Evolutionary conservation across 30 jellyfish, hydroid and myxozoan species (phyloP).

Genomic region (Turritopsis rubra): DNA sequence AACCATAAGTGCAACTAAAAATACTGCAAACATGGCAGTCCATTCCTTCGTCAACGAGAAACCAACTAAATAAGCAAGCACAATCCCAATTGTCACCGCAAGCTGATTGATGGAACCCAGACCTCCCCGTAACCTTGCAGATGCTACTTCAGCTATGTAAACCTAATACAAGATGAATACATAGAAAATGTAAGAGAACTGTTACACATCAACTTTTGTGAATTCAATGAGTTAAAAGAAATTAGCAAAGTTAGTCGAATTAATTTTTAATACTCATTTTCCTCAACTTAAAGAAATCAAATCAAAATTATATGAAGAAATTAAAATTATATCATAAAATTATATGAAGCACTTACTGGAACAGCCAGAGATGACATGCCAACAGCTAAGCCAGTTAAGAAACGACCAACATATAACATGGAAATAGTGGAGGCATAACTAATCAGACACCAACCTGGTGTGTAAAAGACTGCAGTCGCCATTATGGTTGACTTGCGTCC

Average conservation of each 20-base stretch:
- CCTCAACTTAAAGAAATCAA: too few species aligned
- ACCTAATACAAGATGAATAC: constrained; percentile 38
- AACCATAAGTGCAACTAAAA: constrained; percentile 54
- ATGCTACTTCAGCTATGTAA: constrained; percentile 87
- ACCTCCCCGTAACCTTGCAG: constrained; percentile 83
- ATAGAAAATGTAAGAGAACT: not conserved
- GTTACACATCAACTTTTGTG: not conserved
- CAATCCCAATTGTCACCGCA: constrained; percentile 72
- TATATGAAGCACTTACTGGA: constrained; percentile 47
- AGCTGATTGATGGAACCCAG: constrained; percentile 93
- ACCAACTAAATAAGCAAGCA: constrained; percentile 65
- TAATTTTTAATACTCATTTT: too few species aligned
- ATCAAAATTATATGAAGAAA: too few species aligned
- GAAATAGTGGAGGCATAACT: constrained; percentile 37
- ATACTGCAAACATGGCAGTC: constrained; percentile 80
- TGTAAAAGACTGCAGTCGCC: constrained; percentile 59
- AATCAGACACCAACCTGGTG: constrained; percentile 84
- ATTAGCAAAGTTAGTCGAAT: too few species aligned
- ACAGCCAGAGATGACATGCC: constrained; percentile 80
- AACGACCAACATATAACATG: constrained; percentile 74
- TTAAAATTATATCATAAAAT: too few species aligned
- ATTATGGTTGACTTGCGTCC: constrained; percentile 79
- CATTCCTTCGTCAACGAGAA: constrained; percentile 48
- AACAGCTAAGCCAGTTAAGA: constrained; percentile 80
- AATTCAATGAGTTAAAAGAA: not conserved